Evolutionary conservation across 2,888 invertebrate genomes (phyloP), one percentile per base, ranked within the genome.

Genomic region (Oxyteleia sp.): DNA sequence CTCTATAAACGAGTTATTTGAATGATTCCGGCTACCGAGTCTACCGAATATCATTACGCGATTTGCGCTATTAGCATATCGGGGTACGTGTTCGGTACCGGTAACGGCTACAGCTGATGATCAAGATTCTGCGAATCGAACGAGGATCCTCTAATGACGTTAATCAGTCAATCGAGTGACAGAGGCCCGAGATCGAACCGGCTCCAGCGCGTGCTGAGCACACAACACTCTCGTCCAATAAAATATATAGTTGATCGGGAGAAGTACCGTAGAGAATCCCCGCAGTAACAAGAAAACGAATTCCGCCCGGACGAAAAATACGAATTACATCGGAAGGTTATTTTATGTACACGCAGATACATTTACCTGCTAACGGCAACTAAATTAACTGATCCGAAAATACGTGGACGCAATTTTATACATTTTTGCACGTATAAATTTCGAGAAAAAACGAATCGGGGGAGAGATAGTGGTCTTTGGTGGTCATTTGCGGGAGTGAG

Each of bases 121-220:
- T 87, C 85, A 85, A 87, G 84, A 89, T 88, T 84, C 86, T 80
- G 75, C 82, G 78, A 74, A 76, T 76, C 75, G 78, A 84, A 82
- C 79, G 68, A 63, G 71, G 81, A 87, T 85, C 78, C 85, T 61
- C 84, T 89, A 90, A 90, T 87, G 88, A 88, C 87, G 88, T 87
- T 89, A 89, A 90, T 90, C 90, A 87, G 89, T 90, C 90, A 90
- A 89, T 89, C 85, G 79, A 82, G 66, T 87, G 90, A 89, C 90
- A 89, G 86, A 75, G 49, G 51, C 74, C 72, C 74, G 78, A 74
- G 76, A 85, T 87, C 78, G 84, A 84, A 87, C 82, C 85, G 82
- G 86, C 87, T 83, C 80, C 57, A 85, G 81, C 87, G 84, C 84
- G 86, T 85, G 85, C 87, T 79, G 68, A 49, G 66, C 51, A 26